These are phyloP conservation scores for Zootermopsis nevadensis DNA, from an alignment of 2,888 invertebrate genomes.

Conservation along the genomic window DNA sequence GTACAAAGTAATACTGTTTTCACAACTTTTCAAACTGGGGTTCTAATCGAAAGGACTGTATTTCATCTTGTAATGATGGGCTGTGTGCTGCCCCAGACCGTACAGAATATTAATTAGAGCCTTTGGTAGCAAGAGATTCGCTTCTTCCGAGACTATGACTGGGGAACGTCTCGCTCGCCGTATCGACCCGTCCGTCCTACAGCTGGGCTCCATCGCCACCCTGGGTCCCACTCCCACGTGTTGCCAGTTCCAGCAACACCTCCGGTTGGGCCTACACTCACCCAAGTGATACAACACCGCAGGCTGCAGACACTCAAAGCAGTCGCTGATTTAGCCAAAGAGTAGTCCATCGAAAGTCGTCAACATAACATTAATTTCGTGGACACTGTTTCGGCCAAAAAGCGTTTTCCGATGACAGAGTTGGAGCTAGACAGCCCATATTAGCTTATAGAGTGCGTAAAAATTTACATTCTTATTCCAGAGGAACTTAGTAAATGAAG, in stretches of 20 bases:
- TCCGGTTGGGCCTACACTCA: background rate
- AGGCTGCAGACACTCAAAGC: too few relatives aligned
- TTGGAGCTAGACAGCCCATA: too few relatives aligned
- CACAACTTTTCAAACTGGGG: background rate
- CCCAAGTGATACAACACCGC: too few relatives aligned
- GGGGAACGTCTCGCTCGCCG: conserved; percentile 25
- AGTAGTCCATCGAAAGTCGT: too few relatives aligned
- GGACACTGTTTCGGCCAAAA: too few relatives aligned
- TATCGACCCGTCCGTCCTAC: conserved; percentile 25
- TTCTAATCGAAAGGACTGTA: background rate
- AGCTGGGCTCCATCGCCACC: conserved; percentile 25
- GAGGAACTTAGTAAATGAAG: too few relatives aligned
- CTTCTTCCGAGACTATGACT: background rate
- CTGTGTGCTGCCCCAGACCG: background rate
- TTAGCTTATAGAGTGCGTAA: too few relatives aligned
- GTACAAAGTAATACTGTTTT: background rate
- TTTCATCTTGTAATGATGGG: background rate
- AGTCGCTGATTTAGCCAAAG: too few relatives aligned
- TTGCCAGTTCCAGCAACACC: conserved; percentile 6
- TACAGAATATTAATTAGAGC: background rate
- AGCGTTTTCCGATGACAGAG: too few relatives aligned
- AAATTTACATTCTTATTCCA: too few relatives aligned
- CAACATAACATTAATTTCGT: too few relatives aligned
- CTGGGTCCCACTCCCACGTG: conserved; percentile 16
- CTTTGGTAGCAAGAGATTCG: background rate